phyloP scores from a whole-genome alignment of 2,113 vertebrate species.

The Panthera tigris region DNA sequence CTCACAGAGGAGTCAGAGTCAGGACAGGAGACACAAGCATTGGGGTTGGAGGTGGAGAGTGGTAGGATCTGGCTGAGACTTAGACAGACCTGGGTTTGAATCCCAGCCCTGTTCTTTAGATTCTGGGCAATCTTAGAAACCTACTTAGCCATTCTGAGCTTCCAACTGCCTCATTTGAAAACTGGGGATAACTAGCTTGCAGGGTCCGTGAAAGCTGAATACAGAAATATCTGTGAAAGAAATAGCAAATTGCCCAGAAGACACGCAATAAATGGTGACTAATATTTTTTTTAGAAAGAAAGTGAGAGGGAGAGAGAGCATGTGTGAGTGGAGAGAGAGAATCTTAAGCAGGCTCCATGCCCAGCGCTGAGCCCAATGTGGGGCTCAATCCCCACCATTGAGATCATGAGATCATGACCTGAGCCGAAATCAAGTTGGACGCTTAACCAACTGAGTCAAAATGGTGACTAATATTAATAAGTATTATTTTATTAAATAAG shows the following conservation, averaged over 20 bases:
- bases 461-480: neutral
- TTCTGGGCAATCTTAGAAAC: neutral
- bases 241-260: neutral
- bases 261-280: neutral
- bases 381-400: too few relatives aligned
- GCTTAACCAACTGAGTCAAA: too few relatives aligned
- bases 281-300: too few relatives aligned
- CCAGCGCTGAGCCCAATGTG: too few relatives aligned
- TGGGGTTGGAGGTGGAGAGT: rapidly evolving
- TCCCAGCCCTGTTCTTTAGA: neutral
- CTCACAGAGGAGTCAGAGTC: neutral
- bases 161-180: neutral
- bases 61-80: neutral
- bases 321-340: too few relatives aligned
- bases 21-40: neutral
- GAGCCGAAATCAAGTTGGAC: too few relatives aligned
- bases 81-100: neutral
- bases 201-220: neutral
- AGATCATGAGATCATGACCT: too few relatives aligned
- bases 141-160: neutral
- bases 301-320: too few relatives aligned
- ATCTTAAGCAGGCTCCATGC: too few relatives aligned
- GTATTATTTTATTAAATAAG: neutral
- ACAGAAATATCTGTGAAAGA: neutral
- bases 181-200: neutral